Evolutionary conservation across 2,797 vertebrate genomes (phyloP), one percentile per base, ranked within the genome.

Genomic region (Gymnoscopelus braueri): DNA sequence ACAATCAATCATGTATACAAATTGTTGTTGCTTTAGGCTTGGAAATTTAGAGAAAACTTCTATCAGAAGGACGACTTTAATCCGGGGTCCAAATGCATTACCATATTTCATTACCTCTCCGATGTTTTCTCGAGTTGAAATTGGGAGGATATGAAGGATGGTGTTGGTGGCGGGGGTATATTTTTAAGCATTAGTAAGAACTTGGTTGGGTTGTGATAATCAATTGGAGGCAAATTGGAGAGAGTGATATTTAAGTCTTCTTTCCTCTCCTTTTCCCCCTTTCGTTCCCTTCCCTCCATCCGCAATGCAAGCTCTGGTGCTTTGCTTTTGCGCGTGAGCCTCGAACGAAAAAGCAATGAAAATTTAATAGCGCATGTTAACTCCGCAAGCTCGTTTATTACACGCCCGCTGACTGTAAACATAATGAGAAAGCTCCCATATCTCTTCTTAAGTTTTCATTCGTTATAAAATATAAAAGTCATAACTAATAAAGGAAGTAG

Each of bases 321-420:
- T 89, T 84, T 85, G 77, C 60, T 78, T 87, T 83, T 74, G 84
- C 84, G 84, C 80, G 74, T 62, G 75, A 85, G 87, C 81, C 82
- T 85, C 81, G 68, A 89, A 91, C 83, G 81, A 83, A 89, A 91
- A 91, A 88, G 86, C 87, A 85, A 90, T 91, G 91, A 89, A 93
- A 91, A 91, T 90, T 92, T 92, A 93, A 91, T 91, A 91, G 90
- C 88, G 89, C 90, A 92, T 92, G 89, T 91, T 92, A 91, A 92
- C 87, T 91, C 88, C 84, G 86, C 86, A 88, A 87, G 84, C 87
- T 90, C 89, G 90, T 92, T 92, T 91, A 92, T 93, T 93, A 93
- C 89, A 93, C 90, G 90, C 89, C 86, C 71, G 87, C 80, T 92
- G 89, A 89, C 87, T 90, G 89, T 91, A 89, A 90, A 92, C 91